Percentiles rank a stretch among this genome's conserved stretches.
Conservation (phyloP, 2,888 invertebrate genomes). For the Caenorhabditis japonica region DNA sequence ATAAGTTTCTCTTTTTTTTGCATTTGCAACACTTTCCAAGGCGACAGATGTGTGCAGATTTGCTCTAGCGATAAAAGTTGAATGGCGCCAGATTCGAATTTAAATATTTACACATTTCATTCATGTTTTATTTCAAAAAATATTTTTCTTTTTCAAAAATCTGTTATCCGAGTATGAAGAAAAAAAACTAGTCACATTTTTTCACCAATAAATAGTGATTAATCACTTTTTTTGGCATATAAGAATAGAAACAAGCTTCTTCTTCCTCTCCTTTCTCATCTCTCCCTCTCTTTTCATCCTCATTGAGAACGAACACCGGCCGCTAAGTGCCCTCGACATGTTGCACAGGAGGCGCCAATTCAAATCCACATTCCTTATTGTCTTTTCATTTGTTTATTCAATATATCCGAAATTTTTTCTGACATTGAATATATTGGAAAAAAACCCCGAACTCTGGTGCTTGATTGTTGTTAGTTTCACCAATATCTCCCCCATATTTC, state of each 20-base stretch:
- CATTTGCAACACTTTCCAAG: conserved; percentile 6
- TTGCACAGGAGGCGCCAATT: conserved; percentile 37
- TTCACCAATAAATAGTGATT: conserved; percentile 36
- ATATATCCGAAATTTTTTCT: too few relatives aligned
- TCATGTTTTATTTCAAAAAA: too few relatives aligned
- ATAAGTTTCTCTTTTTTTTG: conserved; percentile 4
- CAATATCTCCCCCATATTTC: conserved; percentile 12
- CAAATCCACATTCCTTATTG: conserved; percentile 10
- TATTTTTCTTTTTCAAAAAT: not conserved
- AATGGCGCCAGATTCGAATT: conserved; percentile 29
- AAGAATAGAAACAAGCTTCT: conserved; percentile 28
- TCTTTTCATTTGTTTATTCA: conserved; percentile 2
- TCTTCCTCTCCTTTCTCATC: not conserved
- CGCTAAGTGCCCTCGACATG: conserved; percentile 48
- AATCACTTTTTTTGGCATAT: conserved; percentile 25
- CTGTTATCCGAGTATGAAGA: too few relatives aligned
- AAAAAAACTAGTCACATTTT: too few relatives aligned
- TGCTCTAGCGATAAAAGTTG: conserved; percentile 34
- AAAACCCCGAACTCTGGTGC: too few relatives aligned
- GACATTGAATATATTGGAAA: too few relatives aligned
- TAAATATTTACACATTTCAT: not conserved
- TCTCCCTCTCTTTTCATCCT: not conserved
- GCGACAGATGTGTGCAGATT: conserved; percentile 15
- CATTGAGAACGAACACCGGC: conserved; percentile 24
- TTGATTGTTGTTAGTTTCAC: too few relatives aligned